Conservation (phyloP, 2,797 vertebrate species). For the Rousettus madagascariensis region DNA sequence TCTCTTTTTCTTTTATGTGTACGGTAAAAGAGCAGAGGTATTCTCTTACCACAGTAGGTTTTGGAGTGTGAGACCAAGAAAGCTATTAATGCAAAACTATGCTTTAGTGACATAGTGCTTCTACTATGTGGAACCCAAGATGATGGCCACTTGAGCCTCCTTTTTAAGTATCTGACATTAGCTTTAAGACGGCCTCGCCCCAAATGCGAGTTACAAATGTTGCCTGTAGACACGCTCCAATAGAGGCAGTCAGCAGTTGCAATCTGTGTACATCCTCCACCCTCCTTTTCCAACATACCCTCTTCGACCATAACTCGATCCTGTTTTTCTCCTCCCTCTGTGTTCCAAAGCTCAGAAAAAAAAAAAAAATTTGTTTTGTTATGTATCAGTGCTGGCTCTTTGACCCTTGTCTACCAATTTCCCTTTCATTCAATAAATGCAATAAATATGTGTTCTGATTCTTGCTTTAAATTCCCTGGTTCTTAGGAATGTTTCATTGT, state of each 20-base stretch:
- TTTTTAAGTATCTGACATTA: not conserved
- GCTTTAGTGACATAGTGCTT: not conserved
- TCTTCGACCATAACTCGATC: not conserved
- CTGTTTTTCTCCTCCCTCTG: not conserved
- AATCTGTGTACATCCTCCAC: not conserved
- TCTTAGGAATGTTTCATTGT: not conserved
- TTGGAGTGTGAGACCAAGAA: slow-evolving; percentile 40
- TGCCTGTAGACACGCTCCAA: not conserved
- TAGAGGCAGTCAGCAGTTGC: not conserved
- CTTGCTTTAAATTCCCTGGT: not conserved
- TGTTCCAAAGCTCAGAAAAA: not conserved
- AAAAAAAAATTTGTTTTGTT: not conserved
- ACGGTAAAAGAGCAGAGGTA: not conserved
- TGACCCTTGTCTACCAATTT: not conserved
- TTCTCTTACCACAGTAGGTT: slow-evolving; percentile 46
- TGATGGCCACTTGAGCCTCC: not conserved
- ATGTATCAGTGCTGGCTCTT: not conserved
- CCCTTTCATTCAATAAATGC: slow-evolving; percentile 5
- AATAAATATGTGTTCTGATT: not conserved
- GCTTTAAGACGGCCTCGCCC: not conserved
- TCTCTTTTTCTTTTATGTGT: slow-evolving; percentile 43
- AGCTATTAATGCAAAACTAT: slow-evolving; percentile 9
- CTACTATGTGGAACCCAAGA: not conserved
- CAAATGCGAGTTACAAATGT: not conserved
- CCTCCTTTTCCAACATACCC: not conserved